phyloP scores from a whole-genome alignment of 2,113 vertebrate genomes.

The Ariopsis seemanni region DNA sequence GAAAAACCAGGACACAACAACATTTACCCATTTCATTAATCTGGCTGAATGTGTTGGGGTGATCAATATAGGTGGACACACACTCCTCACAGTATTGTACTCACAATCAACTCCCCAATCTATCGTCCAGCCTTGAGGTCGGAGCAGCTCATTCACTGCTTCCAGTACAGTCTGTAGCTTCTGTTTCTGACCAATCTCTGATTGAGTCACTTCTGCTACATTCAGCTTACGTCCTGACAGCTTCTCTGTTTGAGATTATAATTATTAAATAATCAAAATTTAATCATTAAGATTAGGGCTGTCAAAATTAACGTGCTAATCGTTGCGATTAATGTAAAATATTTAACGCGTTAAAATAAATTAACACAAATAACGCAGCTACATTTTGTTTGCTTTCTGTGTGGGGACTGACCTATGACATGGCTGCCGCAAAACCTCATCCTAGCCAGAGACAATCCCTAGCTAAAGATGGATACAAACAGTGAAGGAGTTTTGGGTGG shows the following conservation, averaged over 20 bases:
- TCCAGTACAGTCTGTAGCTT: slow-evolving; percentile 94
- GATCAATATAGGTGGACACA: neutral
- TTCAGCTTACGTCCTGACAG: slow-evolving; percentile 86
- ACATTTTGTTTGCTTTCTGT: no score
- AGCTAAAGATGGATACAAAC: no score
- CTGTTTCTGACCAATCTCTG: slow-evolving; percentile 93
- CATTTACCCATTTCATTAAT: neutral
- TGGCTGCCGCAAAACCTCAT: no score
- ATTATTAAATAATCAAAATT: no score
- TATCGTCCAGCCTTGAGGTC: slow-evolving; percentile 85
- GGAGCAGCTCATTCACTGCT: slow-evolving; percentile 83
- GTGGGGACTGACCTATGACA: no score
- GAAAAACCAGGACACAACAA: neutral
- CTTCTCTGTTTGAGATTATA: slow-evolving; percentile 76
- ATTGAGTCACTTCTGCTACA: slow-evolving; percentile 95
- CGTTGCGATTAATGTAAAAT: no score
- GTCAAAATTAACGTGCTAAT: no score
- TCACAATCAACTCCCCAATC: slow-evolving; percentile 93
- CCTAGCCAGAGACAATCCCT: no score
- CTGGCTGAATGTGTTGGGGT: neutral
- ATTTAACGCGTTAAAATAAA: no score
- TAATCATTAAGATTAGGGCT: no score
- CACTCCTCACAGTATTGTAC: slow-evolving; percentile 48
- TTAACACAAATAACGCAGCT: no score
- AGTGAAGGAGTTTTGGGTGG: no score